Conservation (phyloP, 2,888 invertebrate genomes). For the Euspilapteryx auroguttella region DNA sequence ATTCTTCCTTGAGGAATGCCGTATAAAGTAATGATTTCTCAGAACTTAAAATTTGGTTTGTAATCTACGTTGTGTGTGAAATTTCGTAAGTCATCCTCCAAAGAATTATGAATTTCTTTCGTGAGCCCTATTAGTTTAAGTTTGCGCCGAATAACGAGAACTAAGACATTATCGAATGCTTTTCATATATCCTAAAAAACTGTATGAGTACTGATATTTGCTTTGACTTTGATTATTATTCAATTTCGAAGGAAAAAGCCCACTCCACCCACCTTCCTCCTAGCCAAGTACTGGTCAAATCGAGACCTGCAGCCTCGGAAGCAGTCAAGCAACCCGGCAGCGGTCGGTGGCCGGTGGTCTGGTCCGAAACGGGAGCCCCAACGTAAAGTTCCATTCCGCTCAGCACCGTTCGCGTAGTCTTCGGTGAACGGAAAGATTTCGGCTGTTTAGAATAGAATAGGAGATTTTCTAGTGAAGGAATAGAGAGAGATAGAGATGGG, state of each 20-base stretch:
- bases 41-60: too few relatives aligned
- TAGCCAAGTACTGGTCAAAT: slow-evolving; percentile 78
- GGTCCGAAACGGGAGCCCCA: slow-evolving; percentile 50
- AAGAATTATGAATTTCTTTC: too few relatives aligned
- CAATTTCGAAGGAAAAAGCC: not conserved
- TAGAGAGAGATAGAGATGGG: too few relatives aligned
- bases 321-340: slow-evolving; percentile 71
- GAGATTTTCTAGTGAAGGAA: not conserved
- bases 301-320: slow-evolving; percentile 74
- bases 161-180: too few relatives aligned
- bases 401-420: slow-evolving; percentile 45
- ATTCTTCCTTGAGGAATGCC: too few relatives aligned
- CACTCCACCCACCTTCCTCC: slow-evolving; percentile 65
- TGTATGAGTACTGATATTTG: too few relatives aligned
- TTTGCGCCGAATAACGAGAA: too few relatives aligned
- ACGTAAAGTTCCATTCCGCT: slow-evolving; percentile 37
- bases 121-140: too few relatives aligned
- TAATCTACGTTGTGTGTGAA: too few relatives aligned
- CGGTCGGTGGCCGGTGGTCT: slow-evolving; percentile 36
- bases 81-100: too few relatives aligned
- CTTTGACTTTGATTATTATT: not conserved
- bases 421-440: slow-evolving; percentile 66
- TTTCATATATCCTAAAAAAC: too few relatives aligned
- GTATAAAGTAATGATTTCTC: too few relatives aligned
- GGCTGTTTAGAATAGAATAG: slow-evolving; percentile 1